Percentiles rank a stretch among this genome's conserved stretches.
These are phyloP conservation scores for Smittia aterrima DNA, from an alignment of 2,888 invertebrate genomes.

Conservation along the genomic window DNA sequence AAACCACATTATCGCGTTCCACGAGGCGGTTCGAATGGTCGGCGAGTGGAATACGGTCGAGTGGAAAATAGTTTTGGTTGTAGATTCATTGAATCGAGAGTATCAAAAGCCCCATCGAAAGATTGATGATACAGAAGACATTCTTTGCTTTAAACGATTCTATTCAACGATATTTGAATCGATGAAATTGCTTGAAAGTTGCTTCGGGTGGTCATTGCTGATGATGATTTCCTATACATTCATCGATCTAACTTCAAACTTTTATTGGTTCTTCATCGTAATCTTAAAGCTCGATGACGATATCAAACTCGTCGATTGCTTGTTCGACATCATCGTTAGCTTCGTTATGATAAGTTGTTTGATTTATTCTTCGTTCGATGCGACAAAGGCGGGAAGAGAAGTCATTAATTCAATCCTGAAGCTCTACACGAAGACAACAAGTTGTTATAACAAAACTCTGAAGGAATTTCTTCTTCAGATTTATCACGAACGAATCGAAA, in stretches of 20 bases:
- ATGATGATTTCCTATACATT: slow-evolving; percentile 20
- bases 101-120: background rate
- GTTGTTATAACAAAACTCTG: background rate
- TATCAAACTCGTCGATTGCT: background rate
- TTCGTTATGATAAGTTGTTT: background rate
- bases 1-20: background rate
- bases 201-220: slow-evolving; percentile 27
- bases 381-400: background rate
- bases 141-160: slow-evolving; percentile 1
- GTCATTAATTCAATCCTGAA: background rate
- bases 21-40: background rate
- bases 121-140: background rate
- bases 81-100: background rate
- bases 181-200: slow-evolving; percentile 1
- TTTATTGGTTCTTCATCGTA: slow-evolving; percentile 25
- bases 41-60: background rate
- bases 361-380: slow-evolving; percentile 34
- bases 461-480: slow-evolving; percentile 30
- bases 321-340: background rate
- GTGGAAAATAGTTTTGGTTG: background rate
- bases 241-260: slow-evolving; percentile 28
- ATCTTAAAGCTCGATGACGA: slow-evolving; percentile 5
- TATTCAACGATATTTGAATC: slow-evolving; percentile 17
- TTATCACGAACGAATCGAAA: slow-evolving; percentile 20
- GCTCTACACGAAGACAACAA: background rate